Evolutionary conservation across 2,888 invertebrate genomes (phyloP), one percentile per base, ranked within the genome.

Genomic region (Hartigia nigra): DNA sequence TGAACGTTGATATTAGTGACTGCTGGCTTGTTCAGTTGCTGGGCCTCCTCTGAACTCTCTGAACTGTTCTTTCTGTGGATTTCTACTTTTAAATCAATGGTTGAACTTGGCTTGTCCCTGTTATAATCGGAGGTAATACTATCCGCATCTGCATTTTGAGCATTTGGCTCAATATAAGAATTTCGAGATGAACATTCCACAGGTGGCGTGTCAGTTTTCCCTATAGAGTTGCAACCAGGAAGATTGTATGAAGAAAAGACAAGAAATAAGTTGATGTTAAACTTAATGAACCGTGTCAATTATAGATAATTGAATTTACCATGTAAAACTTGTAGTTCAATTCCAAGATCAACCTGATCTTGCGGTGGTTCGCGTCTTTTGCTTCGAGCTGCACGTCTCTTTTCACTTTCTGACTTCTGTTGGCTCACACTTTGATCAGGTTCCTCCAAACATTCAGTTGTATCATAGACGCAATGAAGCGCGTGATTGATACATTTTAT

Each of bases 391-490:
- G 88, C 87, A 90, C 87, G 90, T 88, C 88, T 92, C 87, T 91
- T 91, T 86, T 93, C 93, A 88, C 91, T 92, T 89, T 93, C 91
- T 79, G 91, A 87, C 84, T 90, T 92, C 87, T 90, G 92, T 88
- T 88, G 92, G 92, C 88, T 95, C 93, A 88, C 93, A 87, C 92
- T 93, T 92, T 88, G 92, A 87, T 84, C 93, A 91, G 84, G 94
- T 92, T 93, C 95, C 92, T 90, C 93, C 91, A 96, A 94, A 90
- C 96, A 95, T 92, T 98, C 98, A n/a, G 96, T 96, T 23, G 97
- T 97, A 92, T 99, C 98, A 92, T 98, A 99, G 93, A 98, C 95
- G 86, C 96, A 95, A 92, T 99, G 99, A 81, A 99, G 94, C 74
- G 96, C 95, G 92, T 96, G 96, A 93, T 98, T 99, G 85, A 97